Percentiles rank a stretch among this genome's conserved stretches.
These are phyloP conservation scores for Incurvaria masculella DNA, from an alignment of 2,888 invertebrate species.

Conservation along the genomic window DNA sequence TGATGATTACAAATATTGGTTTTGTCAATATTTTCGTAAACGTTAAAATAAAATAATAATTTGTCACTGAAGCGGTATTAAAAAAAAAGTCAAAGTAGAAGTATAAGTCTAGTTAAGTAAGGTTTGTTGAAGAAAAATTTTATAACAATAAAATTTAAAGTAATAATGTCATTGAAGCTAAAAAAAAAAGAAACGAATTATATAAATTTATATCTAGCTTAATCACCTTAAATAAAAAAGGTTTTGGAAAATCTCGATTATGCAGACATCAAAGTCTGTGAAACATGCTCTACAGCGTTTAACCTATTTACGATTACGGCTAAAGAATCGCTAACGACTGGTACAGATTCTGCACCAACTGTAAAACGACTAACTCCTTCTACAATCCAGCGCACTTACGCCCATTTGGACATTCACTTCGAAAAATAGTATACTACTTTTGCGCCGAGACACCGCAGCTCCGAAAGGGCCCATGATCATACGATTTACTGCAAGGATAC, in stretches of 20 bases:
- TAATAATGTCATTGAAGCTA: too few species aligned
- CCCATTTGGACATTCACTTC: conserved; percentile 19
- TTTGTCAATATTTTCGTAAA: too few species aligned
- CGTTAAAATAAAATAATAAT: too few species aligned
- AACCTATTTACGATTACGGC: neutral
- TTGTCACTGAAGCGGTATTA: too few species aligned
- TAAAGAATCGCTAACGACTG: neutral
- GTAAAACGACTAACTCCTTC: neutral
- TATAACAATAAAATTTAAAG: too few species aligned
- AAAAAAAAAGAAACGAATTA: too few species aligned
- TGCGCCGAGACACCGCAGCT: conserved; percentile 16
- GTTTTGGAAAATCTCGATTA: neutral
- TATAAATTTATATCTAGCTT: too few species aligned
- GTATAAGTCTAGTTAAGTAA: too few species aligned
- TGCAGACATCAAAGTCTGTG: neutral
- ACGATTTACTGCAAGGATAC: conserved; percentile 22
- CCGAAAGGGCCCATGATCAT: conserved; percentile 24
- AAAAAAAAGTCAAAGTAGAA: too few species aligned
- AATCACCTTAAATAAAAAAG: too few species aligned
- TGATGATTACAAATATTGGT: too few species aligned
- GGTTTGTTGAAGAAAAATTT: too few species aligned
- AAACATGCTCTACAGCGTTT: neutral
- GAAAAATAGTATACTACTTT: conserved; percentile 43
- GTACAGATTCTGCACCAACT: neutral
- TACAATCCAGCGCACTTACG: conserved; percentile 18